Conservation (phyloP, 2,888 invertebrate genomes). For the Caenorhabditis becei region DNA sequence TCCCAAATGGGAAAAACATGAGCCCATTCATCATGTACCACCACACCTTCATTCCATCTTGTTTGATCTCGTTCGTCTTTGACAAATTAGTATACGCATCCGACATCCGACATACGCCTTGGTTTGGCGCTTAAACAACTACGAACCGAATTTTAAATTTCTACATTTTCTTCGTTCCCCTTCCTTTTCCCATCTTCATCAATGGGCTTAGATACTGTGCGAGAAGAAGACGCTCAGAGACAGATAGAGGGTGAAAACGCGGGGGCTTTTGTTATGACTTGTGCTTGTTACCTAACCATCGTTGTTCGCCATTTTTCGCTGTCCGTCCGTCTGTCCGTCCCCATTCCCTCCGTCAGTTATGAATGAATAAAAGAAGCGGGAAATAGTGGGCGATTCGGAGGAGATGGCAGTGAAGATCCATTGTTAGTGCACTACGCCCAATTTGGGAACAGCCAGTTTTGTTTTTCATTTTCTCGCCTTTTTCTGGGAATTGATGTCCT, state of each 20-base stretch:
- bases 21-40: constrained; percentile 2
- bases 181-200: neutral
- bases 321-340: constrained; percentile 7
- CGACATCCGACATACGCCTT: neutral
- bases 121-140: constrained; percentile 2
- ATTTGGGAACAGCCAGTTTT: constrained; percentile 20
- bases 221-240: constrained; percentile 16
- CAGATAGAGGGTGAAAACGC: neutral
- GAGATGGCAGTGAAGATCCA: neutral
- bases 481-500: constrained; percentile 18
- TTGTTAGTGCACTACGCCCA: constrained; percentile 32
- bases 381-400: constrained; percentile 16
- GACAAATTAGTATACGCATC: neutral
- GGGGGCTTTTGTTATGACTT: constrained; percentile 47
- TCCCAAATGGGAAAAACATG: too few species aligned
- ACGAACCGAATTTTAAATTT: constrained; percentile 35
- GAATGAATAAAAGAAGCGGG: constrained; percentile 1
- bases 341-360: neutral
- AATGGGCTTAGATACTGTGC: constrained; percentile 14
- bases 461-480: constrained; percentile 11
- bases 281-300: constrained; percentile 47
- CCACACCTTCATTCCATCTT: constrained; percentile 8
- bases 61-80: constrained; percentile 36
- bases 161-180: neutral
- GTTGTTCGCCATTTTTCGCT: constrained; percentile 22